Evolutionary conservation across 92 coral and sea anemone species (phyloP).

Genomic region (Metridium senile): DNA sequence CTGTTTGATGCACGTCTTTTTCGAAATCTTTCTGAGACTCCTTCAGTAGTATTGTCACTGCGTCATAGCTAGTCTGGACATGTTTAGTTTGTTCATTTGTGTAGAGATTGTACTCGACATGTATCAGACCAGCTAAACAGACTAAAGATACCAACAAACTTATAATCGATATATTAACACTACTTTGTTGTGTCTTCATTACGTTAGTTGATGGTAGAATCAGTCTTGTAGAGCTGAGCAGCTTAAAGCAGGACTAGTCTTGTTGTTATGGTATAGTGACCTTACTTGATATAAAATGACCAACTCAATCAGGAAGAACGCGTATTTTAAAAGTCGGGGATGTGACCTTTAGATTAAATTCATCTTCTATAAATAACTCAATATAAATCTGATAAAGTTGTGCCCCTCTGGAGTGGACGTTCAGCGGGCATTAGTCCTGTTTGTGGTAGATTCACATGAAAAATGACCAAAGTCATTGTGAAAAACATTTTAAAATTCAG

Average conservation of each 20-base stretch:
- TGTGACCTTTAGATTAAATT: not conserved
- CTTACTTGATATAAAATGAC: not conserved
- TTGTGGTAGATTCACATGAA: too few species aligned
- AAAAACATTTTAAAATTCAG: too few species aligned
- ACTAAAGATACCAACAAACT: conserved; percentile 22
- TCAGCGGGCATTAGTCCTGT: too few species aligned
- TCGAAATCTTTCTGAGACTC: not conserved
- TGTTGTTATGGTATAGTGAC: not conserved
- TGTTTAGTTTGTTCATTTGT: conserved; percentile 9
- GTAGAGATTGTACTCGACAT: conserved; percentile 29
- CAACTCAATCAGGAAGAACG: not conserved
- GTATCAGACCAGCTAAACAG: conserved; percentile 14
- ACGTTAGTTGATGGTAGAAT: not conserved
- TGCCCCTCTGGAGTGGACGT: too few species aligned
- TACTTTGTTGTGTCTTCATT: conserved; percentile 10
- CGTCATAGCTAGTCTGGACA: not conserved
- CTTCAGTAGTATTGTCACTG: not conserved
- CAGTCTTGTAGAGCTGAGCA: not conserved
- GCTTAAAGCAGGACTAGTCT: not conserved
- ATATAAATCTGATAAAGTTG: too few species aligned
- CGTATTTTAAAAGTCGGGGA: not conserved
- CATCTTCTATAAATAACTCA: too few species aligned
- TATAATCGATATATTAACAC: not conserved
- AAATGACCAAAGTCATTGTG: too few species aligned
- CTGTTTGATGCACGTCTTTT: not conserved